Conservation (phyloP, 2,888 invertebrate genomes). For the Noctua fimbriata region DNA sequence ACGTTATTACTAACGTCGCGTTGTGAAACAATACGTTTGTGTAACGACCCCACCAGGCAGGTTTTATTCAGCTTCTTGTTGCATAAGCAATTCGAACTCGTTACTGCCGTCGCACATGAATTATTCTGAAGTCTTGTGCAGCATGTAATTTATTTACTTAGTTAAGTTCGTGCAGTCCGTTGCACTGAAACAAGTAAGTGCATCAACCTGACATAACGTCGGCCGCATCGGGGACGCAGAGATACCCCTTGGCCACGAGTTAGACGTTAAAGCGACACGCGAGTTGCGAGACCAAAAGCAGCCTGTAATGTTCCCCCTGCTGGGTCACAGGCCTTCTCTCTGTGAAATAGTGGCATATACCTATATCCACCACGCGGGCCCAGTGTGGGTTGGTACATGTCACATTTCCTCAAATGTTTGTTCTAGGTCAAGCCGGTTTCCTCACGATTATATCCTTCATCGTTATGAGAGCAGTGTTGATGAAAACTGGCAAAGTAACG, state of each 20-base stretch:
- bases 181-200: constrained; percentile 36
- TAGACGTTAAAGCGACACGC: neutral
- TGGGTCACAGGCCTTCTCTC: neutral
- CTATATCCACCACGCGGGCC: neutral
- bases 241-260: neutral
- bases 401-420: neutral
- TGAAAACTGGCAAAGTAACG: neutral
- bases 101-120: constrained; percentile 26
- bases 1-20: neutral
- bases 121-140: constrained; percentile 39
- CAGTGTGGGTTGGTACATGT: neutral
- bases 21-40: neutral
- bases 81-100: constrained; percentile 34
- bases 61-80: constrained; percentile 24
- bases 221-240: neutral
- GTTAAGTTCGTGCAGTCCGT: constrained; percentile 9
- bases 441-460: neutral
- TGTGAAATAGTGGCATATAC: neutral
- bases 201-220: constrained; percentile 52
- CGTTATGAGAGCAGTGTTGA: neutral
- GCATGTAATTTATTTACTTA: constrained; percentile 3
- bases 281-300: neutral
- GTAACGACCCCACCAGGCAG: neutral
- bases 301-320: neutral
- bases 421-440: neutral